A percentile compares a stretch with the other conserved stretches of the same genome.
These are phyloP conservation scores for Carassius carassius DNA, from an alignment of 2,113 vertebrate species.

Conservation along the genomic window DNA sequence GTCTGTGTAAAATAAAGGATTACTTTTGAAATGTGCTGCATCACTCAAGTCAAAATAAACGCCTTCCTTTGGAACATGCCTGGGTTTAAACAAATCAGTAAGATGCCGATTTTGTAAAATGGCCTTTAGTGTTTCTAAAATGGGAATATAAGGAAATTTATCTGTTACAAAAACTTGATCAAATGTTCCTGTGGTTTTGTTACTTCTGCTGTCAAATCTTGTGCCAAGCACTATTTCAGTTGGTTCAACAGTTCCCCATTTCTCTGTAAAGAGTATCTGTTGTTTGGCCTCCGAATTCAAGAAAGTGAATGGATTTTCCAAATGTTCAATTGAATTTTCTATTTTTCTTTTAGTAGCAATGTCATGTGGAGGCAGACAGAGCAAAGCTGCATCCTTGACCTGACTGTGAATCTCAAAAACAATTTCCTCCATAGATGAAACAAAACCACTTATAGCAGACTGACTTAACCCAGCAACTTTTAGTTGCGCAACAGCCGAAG, in stretches of 20 bases:
- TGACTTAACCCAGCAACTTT: slow-evolving; percentile 21
- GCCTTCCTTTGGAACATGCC: too few relatives aligned
- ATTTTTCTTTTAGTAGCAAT: slow-evolving; percentile 13
- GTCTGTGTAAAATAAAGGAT: not conserved
- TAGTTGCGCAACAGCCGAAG: not conserved
- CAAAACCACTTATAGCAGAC: slow-evolving; percentile 24
- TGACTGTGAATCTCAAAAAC: slow-evolving; percentile 23
- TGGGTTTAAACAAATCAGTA: too few relatives aligned
- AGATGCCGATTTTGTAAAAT: slow-evolving; percentile 43
- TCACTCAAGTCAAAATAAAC: too few relatives aligned
- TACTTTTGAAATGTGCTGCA: too few relatives aligned
- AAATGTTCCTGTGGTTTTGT: slow-evolving; percentile 52
- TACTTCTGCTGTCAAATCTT: slow-evolving; percentile 31
- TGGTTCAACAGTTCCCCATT: slow-evolving; percentile 18
- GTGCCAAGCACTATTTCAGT: not conserved
- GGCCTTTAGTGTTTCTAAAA: slow-evolving; percentile 45
- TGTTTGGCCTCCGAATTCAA: not conserved
- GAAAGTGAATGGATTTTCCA: not conserved
- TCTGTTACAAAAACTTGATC: slow-evolving; percentile 53
- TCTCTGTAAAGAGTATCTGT: not conserved
- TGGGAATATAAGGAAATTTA: slow-evolving; percentile 50
- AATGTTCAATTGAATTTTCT: not conserved
- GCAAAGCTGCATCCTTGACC: not conserved
- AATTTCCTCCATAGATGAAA: slow-evolving; percentile 17
- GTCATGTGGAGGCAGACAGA: not conserved